Evolutionary conservation across 1,140 invertebrate species (phyloP).

Genomic region (Nasonia giraulti): DNA sequence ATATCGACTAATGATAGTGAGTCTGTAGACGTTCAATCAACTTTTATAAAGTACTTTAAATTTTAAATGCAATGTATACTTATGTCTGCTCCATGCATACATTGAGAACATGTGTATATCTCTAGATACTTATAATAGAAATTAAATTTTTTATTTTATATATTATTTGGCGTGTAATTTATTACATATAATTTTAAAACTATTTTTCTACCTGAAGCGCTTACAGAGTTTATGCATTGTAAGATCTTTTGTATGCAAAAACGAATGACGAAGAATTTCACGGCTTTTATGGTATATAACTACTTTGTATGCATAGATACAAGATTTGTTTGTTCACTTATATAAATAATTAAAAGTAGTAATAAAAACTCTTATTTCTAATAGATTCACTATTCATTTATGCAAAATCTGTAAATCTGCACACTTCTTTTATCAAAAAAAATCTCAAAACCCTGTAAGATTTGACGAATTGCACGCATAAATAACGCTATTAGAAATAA

Average conservation of each 20-base stretch:
- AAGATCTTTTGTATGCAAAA: neutral
- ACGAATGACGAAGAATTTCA: neutral
- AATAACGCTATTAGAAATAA: neutral
- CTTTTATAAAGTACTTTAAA: conserved; percentile 50
- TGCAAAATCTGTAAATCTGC: neutral
- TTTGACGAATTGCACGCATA: no score
- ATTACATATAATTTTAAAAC: neutral
- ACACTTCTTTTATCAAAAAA: neutral
- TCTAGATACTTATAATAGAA: conserved; percentile 22
- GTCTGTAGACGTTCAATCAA: conserved; percentile 39
- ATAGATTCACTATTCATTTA: no score
- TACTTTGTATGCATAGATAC: no score
- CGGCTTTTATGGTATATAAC: neutral
- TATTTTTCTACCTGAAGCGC: neutral
- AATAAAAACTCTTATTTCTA: neutral
- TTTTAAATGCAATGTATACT: conserved; percentile 47
- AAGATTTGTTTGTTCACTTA: neutral
- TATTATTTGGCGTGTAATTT: conserved; percentile 48
- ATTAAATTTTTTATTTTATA: conserved; percentile 61
- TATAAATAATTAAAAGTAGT: no score
- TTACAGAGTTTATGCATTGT: neutral
- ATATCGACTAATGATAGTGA: conserved; percentile 39
- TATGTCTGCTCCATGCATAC: conserved; percentile 29
- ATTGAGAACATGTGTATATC: conserved; percentile 45
- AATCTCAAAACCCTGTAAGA: no score